Evolutionary conservation across 2,113 vertebrate species (phyloP).

Genomic region (Ascaphus truei): DNA sequence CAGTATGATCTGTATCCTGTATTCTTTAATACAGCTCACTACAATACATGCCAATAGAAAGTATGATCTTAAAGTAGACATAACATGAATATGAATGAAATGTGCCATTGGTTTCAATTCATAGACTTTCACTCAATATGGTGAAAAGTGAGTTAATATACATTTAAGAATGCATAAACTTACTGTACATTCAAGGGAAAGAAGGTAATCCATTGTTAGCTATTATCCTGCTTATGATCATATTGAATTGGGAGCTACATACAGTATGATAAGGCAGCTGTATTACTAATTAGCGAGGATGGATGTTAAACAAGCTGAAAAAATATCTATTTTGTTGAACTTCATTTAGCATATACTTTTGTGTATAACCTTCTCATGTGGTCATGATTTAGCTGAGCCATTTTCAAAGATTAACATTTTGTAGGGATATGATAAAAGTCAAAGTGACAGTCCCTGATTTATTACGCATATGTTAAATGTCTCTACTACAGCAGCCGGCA

Average conservation of each 20-base stretch:
- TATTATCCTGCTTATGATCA: too few species aligned
- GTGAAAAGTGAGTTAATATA: too few species aligned
- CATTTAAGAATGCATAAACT: too few species aligned
- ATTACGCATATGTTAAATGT: conserved; percentile 36
- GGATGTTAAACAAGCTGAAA: conserved; percentile 1
- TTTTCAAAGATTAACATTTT: conserved; percentile 32
- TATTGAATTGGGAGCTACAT: background rate
- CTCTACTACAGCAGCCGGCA: conserved; percentile 5
- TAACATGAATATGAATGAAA: too few species aligned
- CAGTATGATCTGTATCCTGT: too few species aligned
- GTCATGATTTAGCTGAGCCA: conserved; percentile 20
- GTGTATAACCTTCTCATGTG: conserved; percentile 14
- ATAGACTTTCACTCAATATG: too few species aligned
- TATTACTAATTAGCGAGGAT: background rate
- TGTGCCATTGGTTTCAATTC: too few species aligned
- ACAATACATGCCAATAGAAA: too few species aligned
- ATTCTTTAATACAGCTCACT: too few species aligned
- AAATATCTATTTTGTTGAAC: conserved; percentile 4
- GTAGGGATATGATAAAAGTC: conserved; percentile 30
- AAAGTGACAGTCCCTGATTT: conserved; percentile 28
- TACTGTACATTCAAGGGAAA: too few species aligned
- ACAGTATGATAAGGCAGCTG: background rate
- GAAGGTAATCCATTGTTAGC: too few species aligned
- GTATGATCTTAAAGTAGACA: too few species aligned
- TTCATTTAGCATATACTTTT: conserved; percentile 16